Base-by-base conservation (phyloP, 2,113 vertebrate species). In the Copsychus sechellarum region DNA sequence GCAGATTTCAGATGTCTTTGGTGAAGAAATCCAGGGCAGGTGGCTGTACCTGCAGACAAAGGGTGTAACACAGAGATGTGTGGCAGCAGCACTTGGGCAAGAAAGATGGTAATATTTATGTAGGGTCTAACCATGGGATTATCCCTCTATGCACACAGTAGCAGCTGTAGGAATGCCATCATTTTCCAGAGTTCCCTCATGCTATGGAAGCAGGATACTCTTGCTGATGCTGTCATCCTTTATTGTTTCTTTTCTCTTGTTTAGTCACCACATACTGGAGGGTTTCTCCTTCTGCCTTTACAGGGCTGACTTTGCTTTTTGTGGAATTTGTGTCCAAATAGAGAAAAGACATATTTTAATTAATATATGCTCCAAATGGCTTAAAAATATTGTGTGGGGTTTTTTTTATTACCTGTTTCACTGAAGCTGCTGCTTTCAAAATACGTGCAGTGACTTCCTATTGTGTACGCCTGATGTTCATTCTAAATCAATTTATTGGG, bases 351-450 rank as follows among this genome's bases (percentile, higher is more conserved):
- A 1, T 16, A 50, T 78, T 85, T 89, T 60, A 67, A 79, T 78
- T 81, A 25, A 60, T 48, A 29, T 14, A 51, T 43, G 48, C 29
- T 36, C n/a, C 31, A 95, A 89, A 81, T 22, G 9, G 33, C 53
- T 79, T 87, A 0, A 67, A 89, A 42, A n/a, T 20, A 0, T 3
- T 16, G 25, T 36, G 33, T 26, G 29, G 3, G 6, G 1, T 2
- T 21, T 69, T 77, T 69, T 25, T 56, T 6, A 50, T 73, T 65
- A 47, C 8, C 3, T 9, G 9, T 54, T 25, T 40, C 42, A 91
- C 20, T 66, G 43, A 84, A 89, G 53, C 25, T 74, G 60, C 72
- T 84, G 33, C 61, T 91, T 47, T 67, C 40, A 67, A 73, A 92
- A 88, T 43, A 40, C 3, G 16, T 14, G 8, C 22, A n/a, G 36